phyloP scores from a whole-genome alignment of 2,888 invertebrate species.

The Amblyjoppa proteus region DNA sequence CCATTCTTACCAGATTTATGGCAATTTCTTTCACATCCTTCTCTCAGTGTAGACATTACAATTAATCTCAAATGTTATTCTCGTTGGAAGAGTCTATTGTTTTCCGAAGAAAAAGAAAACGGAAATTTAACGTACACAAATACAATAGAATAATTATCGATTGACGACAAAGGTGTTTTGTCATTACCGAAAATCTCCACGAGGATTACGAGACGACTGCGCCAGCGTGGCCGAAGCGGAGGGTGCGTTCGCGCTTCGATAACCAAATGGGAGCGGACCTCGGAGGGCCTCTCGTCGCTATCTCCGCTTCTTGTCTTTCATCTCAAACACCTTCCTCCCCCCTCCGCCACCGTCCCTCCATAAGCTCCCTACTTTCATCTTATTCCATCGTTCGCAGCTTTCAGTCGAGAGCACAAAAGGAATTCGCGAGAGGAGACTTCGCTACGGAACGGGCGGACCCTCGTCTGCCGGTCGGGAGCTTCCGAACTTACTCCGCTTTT shows the following conservation, averaged over 20 bases:
- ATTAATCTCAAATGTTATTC: too few relatives aligned
- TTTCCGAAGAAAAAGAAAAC: too few relatives aligned
- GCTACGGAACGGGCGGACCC: constrained; percentile 4
- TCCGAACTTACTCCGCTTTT: not conserved
- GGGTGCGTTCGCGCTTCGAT: constrained; percentile 37
- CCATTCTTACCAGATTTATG: too few relatives aligned
- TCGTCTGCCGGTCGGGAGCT: not conserved
- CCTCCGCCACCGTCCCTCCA: not conserved
- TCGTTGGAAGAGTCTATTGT: too few relatives aligned
- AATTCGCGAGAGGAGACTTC: constrained; percentile 43
- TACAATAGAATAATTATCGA: too few relatives aligned
- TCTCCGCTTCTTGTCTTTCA: constrained; percentile 45
- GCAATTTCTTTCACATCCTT: too few relatives aligned
- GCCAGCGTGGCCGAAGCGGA: not conserved
- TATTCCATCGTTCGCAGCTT: constrained; percentile 57
- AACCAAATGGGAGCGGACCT: constrained; percentile 50
- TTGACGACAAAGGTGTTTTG: too few relatives aligned
- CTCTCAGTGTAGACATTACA: too few relatives aligned
- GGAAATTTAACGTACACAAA: too few relatives aligned
- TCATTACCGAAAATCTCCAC: not conserved
- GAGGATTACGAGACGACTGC: not conserved
- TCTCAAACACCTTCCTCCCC: constrained; percentile 7
- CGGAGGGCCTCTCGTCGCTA: constrained; percentile 30
- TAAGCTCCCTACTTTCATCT: constrained; percentile 58
- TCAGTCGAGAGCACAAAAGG: constrained; percentile 50